Evolutionary conservation across 2,113 vertebrate species (phyloP).

Genomic region (Bagarius yarrelli): DNA sequence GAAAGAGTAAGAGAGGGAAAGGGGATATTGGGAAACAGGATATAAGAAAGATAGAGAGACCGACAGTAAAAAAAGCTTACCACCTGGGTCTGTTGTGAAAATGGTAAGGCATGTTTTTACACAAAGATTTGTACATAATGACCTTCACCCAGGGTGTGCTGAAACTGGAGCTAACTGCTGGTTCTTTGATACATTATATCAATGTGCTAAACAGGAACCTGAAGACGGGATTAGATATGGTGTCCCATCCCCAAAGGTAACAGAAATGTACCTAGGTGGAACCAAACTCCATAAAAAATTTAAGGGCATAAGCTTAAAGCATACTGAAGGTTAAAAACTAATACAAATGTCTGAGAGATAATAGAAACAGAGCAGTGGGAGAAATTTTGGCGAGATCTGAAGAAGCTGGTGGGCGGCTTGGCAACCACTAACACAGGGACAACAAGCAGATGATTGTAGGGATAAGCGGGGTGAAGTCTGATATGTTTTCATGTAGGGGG

Average conservation of each 20-base stretch:
- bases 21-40: constrained; percentile 28
- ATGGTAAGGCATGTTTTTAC: constrained; percentile 54
- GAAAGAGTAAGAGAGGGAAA: constrained; percentile 51
- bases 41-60: constrained; percentile 3
- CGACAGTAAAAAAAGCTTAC: constrained; percentile 49
- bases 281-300: constrained; percentile 49
- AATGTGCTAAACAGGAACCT: constrained; percentile 74
- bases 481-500: constrained; percentile 59
- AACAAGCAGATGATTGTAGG: constrained; percentile 65
- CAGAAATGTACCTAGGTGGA: constrained; percentile 67
- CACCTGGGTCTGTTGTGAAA: constrained; percentile 59
- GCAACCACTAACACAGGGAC: constrained; percentile 61
- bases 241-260: constrained; percentile 71
- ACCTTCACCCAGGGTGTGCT: constrained; percentile 73
- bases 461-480: constrained; percentile 66
- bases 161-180: constrained; percentile 75
- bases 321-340: constrained; percentile 51
- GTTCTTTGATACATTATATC: constrained; percentile 68
- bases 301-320: neutral
- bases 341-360: constrained; percentile 37
- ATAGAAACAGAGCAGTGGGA: constrained; percentile 37
- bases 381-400: constrained; percentile 47
- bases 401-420: constrained; percentile 59
- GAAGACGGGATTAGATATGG: constrained; percentile 73
- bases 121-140: constrained; percentile 66